These are phyloP conservation scores for Epistrophe grossulariae DNA, from an alignment of 2,888 invertebrate species.

Conservation along the genomic window DNA sequence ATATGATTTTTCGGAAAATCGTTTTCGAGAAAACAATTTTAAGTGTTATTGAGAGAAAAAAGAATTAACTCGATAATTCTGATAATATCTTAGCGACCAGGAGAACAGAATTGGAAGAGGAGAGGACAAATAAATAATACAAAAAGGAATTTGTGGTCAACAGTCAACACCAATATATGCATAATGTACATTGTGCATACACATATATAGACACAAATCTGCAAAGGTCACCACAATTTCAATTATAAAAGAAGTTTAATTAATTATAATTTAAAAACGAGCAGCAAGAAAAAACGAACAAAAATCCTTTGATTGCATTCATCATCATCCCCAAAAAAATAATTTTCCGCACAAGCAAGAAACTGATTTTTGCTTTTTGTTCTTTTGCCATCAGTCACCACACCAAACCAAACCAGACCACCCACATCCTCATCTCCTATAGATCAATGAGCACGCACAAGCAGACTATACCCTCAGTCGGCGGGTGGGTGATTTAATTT, in stretches of 20 bases:
- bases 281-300: constrained; percentile 9
- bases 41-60: no score
- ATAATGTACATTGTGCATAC: no score
- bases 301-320: constrained; percentile 37
- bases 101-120: no score
- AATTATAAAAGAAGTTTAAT: constrained; percentile 42
- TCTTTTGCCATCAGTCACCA: constrained; percentile 38
- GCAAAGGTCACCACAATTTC: constrained; percentile 1
- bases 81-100: no score
- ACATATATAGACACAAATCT: neutral
- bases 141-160: no score
- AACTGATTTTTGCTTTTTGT: constrained; percentile 66
- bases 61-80: no score
- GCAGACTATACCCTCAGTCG: constrained; percentile 20
- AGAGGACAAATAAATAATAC: no score
- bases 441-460: constrained; percentile 54
- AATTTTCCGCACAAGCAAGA: constrained; percentile 47
- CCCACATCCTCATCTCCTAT: constrained; percentile 10
- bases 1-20: no score
- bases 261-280: constrained; percentile 61
- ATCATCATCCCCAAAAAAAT: constrained; percentile 24
- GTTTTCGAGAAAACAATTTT: no score
- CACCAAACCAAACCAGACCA: neutral
- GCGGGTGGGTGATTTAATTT: constrained; percentile 65
- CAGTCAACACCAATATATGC: no score